Evolutionary conservation across 1,140 invertebrate genomes (phyloP), one percentile per base, ranked within the genome.

Genomic region (Heliconius nattereri): DNA sequence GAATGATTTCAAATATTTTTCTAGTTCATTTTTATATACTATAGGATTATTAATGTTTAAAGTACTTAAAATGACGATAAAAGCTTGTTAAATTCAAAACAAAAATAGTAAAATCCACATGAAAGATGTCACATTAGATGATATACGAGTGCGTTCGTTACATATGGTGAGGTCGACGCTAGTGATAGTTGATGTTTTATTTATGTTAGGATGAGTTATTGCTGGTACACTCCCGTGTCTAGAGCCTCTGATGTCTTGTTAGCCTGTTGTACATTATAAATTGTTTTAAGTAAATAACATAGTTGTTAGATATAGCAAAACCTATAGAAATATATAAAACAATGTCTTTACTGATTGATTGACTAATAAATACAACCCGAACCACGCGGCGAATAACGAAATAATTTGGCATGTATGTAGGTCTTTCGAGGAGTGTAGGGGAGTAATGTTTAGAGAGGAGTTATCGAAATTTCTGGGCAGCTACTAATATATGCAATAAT

Each of bases 151-250:
- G 5, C 26, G 60, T 66, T 66, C 2, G 23, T 66, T 66, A 29
- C 23, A 60, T n/a, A 66, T 66, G 60, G 60, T 5, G 26, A 16
- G 3, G 23, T 29, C 60, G 23, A 13, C 26, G 60, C 11, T 29
- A 9, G 11, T 45, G 40, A 40, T 40, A 60, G 26, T 66, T 26
- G 11, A 66, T 66, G 60, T 66, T 26, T 66, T 66, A 66, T 66
- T 66, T 66, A 66, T 66, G 13, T 66, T 16, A 66, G 23, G 9
- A 66, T 66, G 60, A 66, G 26, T 29, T 66, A 66, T 66, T 66
- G 60, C 11, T 29, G 60, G 26, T 7, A 66, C 60, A 9, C 60
- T 13, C 26, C 1, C 60, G 11, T 29, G 60, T 29, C 23, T 16
- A 29, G 1, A 29, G 60, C n/a, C n/a, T n/a, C n/a, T 29, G 60